Evolutionary conservation across 2,797 vertebrate genomes (phyloP), one percentile per base, ranked within the genome.

Genomic region (Gadopsis marmoratus): DNA sequence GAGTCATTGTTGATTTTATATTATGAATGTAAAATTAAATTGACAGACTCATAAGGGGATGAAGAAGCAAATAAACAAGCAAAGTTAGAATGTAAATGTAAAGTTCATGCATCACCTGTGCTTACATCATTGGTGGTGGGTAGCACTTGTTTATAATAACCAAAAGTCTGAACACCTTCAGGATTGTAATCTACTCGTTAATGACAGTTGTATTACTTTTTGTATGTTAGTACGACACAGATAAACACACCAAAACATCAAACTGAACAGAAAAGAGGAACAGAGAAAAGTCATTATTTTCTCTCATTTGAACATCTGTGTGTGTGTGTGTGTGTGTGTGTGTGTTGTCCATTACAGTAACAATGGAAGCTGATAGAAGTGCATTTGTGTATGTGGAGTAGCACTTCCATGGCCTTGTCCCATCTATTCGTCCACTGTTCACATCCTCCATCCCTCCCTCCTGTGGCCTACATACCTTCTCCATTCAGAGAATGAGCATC

Each of bases 401-500:
- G 35, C 23, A 41, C 60, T 66, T 75, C 37, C 6, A 45, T 29
- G 45, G 14, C 64, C 61, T 76, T 7, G 11, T 68, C 33, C 65
- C 55, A 65, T 84, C 66, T 59, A 56, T 58, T 84, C 8, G 21
- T 16, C 33, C 45, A 59, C 69, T 23, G 37, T 23, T 71, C 37
- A 56, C 33, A 11, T 76, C 68, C 60, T 59, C 61, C 37, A 23
- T 37, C 75, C 59, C 74, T 79, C 56, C 59, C 59, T 69, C 45
- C 4, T 47, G 66, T 86, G 89, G 71, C 87, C 91, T 87, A 85
- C 77, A 90, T 88, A 80, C 39, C 47, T 71, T 72, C 26, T 17
- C 61, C 41, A 75, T 76, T 91, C 56, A 86, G 68, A 79, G 62
- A 74, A 61, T 50, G 37, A 72, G 35, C 70, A 64, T 78, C 76